phyloP scores from a whole-genome alignment of 2,888 invertebrate species.

The Gasteruption jaculator region DNA sequence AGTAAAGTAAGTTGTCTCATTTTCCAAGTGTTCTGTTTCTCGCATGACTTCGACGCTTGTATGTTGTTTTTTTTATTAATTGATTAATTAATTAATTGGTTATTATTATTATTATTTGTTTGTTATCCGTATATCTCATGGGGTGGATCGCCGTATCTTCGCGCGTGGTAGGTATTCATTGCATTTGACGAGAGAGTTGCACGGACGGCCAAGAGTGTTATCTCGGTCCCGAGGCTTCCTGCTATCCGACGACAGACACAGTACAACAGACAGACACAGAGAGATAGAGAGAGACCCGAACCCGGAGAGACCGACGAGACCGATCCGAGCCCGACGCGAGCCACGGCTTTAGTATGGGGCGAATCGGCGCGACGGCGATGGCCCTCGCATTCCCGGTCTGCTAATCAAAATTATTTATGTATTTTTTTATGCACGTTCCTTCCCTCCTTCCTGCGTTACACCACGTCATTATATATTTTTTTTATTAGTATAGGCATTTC shows the following conservation, averaged over 20 bases:
- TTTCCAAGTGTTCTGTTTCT: too few relatives aligned
- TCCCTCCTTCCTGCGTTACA: constrained; percentile 10
- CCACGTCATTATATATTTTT: too few relatives aligned
- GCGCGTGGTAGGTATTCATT: too few relatives aligned
- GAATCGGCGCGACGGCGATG: constrained; percentile 80
- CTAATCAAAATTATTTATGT: constrained; percentile 44
- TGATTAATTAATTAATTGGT: too few relatives aligned
- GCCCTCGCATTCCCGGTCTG: constrained; percentile 75
- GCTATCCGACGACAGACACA: constrained; percentile 42
- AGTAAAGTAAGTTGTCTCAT: too few relatives aligned
- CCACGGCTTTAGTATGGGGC: constrained; percentile 77
- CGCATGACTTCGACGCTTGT: too few relatives aligned
- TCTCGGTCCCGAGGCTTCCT: constrained; percentile 51
- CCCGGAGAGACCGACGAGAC: constrained; percentile 41
- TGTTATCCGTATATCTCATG: too few relatives aligned
- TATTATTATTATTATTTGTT: too few relatives aligned
- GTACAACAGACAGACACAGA: constrained; percentile 34
- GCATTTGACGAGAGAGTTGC: too few relatives aligned
- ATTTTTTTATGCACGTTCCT: constrained; percentile 12
- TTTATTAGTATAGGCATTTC: too few relatives aligned
- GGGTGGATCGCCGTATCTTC: constrained; percentile 39
- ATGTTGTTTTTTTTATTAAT: too few relatives aligned
- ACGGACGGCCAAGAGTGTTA: constrained; percentile 42
- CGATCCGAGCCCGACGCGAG: constrained; percentile 45
- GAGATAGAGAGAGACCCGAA: constrained; percentile 35